Percentiles rank a stretch among this genome's conserved stretches.
These are phyloP conservation scores for Anguilla rostrata DNA, from an alignment of 2,113 vertebrate species.

Conservation along the genomic window DNA sequence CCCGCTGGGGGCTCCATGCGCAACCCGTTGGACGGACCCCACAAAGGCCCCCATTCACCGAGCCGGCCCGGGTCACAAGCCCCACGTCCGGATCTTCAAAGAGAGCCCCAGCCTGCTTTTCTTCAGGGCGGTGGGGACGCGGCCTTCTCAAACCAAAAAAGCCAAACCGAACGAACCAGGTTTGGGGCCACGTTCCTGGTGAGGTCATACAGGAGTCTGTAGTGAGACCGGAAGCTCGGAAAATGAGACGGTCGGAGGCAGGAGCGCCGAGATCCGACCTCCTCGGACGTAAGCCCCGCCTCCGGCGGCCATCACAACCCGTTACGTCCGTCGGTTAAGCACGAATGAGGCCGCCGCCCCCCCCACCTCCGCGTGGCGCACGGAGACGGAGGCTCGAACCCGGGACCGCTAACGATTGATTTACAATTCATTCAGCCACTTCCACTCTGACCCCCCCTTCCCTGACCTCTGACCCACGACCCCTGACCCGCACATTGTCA, in stretches of 20 bases:
- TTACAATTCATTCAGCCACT: slow-evolving; percentile 37
- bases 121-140: slow-evolving; percentile 63
- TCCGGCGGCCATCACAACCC: not conserved
- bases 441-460: slow-evolving; percentile 38
- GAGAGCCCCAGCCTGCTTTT: slow-evolving; percentile 62
- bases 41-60: slow-evolving; percentile 69
- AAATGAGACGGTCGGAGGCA: not conserved
- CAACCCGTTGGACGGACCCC: not conserved
- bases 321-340: not conserved
- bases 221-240: not conserved
- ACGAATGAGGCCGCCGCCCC: not conserved
- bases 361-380: not conserved
- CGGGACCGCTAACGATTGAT: slow-evolving; percentile 23
- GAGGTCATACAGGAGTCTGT: not conserved
- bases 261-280: not conserved
- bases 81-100: slow-evolving; percentile 65
- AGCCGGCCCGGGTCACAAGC: slow-evolving; percentile 54
- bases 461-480: slow-evolving; percentile 48
- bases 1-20: slow-evolving; percentile 48
- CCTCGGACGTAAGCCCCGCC: not conserved
- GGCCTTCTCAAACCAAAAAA: slow-evolving; percentile 38
- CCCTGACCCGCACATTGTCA: slow-evolving; percentile 56
- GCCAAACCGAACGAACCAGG: not conserved
- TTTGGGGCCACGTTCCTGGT: not conserved
- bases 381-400: not conserved